A percentile compares a stretch with the other conserved stretches of the same genome.
Conservation (phyloP, 2,888 invertebrate species). For the Lathronympha strigana region DNA sequence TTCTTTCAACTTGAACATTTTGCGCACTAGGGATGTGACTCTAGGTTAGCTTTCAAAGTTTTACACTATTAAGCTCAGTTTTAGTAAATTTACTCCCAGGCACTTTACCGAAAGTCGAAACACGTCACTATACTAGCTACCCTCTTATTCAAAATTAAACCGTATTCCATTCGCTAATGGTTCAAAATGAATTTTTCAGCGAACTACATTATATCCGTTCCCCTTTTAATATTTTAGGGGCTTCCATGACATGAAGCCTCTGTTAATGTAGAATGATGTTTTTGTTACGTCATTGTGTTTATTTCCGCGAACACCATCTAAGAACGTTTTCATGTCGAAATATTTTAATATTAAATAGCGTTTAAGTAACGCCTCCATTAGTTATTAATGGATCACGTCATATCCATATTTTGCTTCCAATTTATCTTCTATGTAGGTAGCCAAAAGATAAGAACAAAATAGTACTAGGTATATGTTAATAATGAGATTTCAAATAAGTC, state of each 20-base stretch:
- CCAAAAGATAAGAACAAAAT: too few species aligned
- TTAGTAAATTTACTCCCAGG: too few species aligned
- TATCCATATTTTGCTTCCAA: too few species aligned
- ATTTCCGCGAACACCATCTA: neutral
- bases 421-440: too few species aligned
- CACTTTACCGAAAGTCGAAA: neutral
- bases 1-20: too few species aligned
- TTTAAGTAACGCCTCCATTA: neutral
- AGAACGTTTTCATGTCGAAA: slow-evolving; percentile 4
- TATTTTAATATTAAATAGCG: neutral
- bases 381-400: too few species aligned
- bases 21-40: too few species aligned
- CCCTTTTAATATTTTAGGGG: slow-evolving; percentile 19
- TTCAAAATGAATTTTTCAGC: neutral
- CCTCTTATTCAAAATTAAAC: neutral
- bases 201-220: neutral
- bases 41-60: too few species aligned
- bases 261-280: slow-evolving; percentile 19
- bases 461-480: too few species aligned
- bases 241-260: slow-evolving; percentile 6
- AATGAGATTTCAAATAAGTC: too few species aligned
- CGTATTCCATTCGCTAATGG: neutral
- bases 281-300: slow-evolving; percentile 8
- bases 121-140: neutral
- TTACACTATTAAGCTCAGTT: too few species aligned